phyloP scores from a whole-genome alignment of 2,113 vertebrate genomes.

The Sebastes fasciatus region DNA sequence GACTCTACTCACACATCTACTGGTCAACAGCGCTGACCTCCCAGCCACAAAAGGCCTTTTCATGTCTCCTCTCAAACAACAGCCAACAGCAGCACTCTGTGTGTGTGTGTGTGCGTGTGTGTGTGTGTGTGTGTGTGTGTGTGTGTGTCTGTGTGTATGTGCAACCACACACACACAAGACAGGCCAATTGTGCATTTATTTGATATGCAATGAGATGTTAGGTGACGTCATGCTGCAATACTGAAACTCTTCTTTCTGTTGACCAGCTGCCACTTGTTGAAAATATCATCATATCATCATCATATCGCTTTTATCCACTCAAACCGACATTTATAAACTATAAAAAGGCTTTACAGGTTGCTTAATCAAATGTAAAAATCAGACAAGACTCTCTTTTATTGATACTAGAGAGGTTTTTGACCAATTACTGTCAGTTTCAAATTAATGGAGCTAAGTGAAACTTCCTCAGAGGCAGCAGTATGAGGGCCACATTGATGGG shows the following conservation, averaged over 20 bases:
- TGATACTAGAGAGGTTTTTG: neutral
- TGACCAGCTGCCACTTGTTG: conserved; percentile 41
- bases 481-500: too few species aligned
- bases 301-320: neutral
- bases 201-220: conserved; percentile 38
- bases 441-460: neutral
- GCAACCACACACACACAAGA: neutral
- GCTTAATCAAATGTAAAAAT: neutral
- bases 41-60: conserved; percentile 79
- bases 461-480: neutral
- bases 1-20: conserved; percentile 81
- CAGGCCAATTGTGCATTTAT: conserved; percentile 29
- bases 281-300: conserved; percentile 2
- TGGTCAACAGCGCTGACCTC: conserved; percentile 82
- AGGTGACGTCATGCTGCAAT: conserved; percentile 19
- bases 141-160: conserved; percentile 15
- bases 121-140: conserved; percentile 19
- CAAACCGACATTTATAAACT: neutral
- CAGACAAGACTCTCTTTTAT: neutral
- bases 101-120: conserved; percentile 48
- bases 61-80: conserved; percentile 70
- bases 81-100: conserved; percentile 48
- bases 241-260: conserved; percentile 24
- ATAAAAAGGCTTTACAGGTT: neutral
- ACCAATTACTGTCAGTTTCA: neutral